A percentile compares a stretch with the other conserved stretches of the same genome.
Conservation (phyloP, 2,888 invertebrate genomes). For the Coecobrya sp. region DNA sequence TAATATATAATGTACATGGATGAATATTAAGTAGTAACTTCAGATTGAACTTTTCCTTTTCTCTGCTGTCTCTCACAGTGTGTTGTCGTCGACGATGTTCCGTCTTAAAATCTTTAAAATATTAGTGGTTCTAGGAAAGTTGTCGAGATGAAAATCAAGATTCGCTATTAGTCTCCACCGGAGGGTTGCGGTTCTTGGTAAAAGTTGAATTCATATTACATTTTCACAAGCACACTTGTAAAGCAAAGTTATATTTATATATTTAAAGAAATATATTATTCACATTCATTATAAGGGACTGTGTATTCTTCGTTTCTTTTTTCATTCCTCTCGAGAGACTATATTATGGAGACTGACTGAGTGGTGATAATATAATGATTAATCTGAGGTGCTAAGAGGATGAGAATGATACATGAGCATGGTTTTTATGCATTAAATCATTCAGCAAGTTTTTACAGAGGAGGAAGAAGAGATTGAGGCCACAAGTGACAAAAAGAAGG, state of each 20-base stretch:
- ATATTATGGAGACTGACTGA: constrained; percentile 64
- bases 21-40: constrained; percentile 57
- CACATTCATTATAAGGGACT: constrained; percentile 8
- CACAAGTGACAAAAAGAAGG: constrained; percentile 66
- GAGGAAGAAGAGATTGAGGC: constrained; percentile 33
- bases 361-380: constrained; percentile 78
- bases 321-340: constrained; percentile 53
- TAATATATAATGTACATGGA: constrained; percentile 2
- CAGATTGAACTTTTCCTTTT: constrained; percentile 14
- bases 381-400: constrained; percentile 69
- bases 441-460: constrained; percentile 35
- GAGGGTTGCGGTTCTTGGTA: constrained; percentile 59
- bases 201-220: constrained; percentile 39
- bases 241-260: not conserved
- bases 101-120: constrained; percentile 47
- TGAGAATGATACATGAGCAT: constrained; percentile 75
- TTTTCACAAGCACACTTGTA: constrained; percentile 22
- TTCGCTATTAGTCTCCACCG: constrained; percentile 49
- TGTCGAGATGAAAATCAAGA: constrained; percentile 55
- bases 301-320: not conserved
- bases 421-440: constrained; percentile 76
- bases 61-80: not conserved
- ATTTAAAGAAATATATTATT: not conserved
- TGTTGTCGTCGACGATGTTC: not conserved
- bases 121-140: constrained; percentile 9